Percentiles rank a stretch among this genome's conserved stretches.
These are phyloP conservation scores for Hemitrygon akajei DNA, from an alignment of 2,797 vertebrate species.

Conservation along the genomic window DNA sequence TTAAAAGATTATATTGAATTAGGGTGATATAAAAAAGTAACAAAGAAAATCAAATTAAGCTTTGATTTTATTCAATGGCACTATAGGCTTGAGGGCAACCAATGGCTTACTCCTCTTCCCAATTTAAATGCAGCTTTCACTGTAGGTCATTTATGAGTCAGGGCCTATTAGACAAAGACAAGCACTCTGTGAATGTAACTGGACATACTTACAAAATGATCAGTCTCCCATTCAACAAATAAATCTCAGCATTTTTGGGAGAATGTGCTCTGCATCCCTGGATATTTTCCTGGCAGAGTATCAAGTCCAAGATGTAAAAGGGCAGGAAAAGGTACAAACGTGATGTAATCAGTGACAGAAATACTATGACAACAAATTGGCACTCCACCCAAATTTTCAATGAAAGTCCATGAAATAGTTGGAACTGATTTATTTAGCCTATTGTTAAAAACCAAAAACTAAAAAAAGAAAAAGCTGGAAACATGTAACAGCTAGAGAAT, in stretches of 20 bases:
- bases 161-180: not conserved
- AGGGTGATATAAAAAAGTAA: not conserved
- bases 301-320: not conserved
- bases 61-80: too few species aligned
- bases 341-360: not conserved
- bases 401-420: not conserved
- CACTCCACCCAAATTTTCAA: not conserved
- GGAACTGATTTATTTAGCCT: too few species aligned
- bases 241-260: too few species aligned
- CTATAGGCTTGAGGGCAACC: too few species aligned
- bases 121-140: not conserved
- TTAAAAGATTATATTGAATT: not conserved
- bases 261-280: too few species aligned
- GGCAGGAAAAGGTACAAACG: not conserved
- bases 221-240: not conserved
- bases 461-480: too few species aligned
- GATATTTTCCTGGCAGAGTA: not conserved
- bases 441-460: too few species aligned
- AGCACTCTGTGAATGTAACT: too few species aligned
- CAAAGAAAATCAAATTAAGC: not conserved
- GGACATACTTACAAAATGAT: not conserved
- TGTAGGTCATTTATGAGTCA: not conserved
- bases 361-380: not conserved
- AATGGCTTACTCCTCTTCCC: too few species aligned
- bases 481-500: too few species aligned